Base-by-base conservation (phyloP, 1,140 invertebrate genomes). In the Drosophila arizonae region DNA sequence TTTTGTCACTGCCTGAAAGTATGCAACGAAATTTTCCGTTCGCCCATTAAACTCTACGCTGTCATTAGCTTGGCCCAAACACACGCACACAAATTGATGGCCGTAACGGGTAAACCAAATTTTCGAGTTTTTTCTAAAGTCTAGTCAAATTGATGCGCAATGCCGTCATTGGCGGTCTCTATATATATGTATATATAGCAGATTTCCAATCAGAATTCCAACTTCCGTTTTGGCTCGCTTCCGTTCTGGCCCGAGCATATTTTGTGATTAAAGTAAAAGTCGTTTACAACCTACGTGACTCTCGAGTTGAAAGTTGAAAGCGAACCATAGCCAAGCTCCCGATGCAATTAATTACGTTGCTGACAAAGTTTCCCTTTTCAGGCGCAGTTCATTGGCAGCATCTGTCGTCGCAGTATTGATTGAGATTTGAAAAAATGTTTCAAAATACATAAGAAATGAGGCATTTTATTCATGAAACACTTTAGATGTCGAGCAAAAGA, bases 261-360 rank as follows among this genome's bases (percentile, higher is more conserved):
- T 76, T 76, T 81, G 61, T 69, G 77, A 77, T 80, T 67, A 79
- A 26, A 26, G 17, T 30, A 39, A 24, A 63, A 71, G 51, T 57
- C 41, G 56, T 61, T 61, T n/a, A 58, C 36, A 39, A 21, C 33
- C 11, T 36, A 55, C 57, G 57, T 60, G 81, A 79, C 69, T 71
- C 82, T 54, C 54, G 72, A 81, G 78, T 76, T 64, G 63, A 63
- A 65, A 72, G 6, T 6, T 30, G 28, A 30, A 30, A 6, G 51
- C 72, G 69, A 51, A 66, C 64, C 64, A 17, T 28, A 28, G 13
- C 24, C 30, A 55, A 57, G n/a, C 17, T 2, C 26, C 57, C 36
- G 36, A 6, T 67, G 64, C 62, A 87, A 76, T 80, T 85, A 85
- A 86, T 86, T 74, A 77, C 73, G 68, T 62, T 68, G 67, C 75